Base-by-base conservation (phyloP, 2,888 invertebrate species). In the Leucophenga maculata region DNA sequence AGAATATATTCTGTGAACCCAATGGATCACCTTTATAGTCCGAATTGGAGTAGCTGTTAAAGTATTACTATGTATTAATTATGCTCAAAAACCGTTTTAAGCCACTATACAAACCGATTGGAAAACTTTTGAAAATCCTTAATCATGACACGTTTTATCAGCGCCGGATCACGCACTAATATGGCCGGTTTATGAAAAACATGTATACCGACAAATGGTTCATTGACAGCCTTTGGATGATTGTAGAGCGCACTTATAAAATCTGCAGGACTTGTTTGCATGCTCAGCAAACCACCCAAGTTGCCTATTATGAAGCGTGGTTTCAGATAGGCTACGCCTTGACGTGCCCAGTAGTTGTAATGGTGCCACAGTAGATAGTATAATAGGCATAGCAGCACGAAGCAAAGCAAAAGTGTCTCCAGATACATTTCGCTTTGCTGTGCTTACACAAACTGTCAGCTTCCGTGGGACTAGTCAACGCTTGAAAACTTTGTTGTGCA, bases 101-200 rank as follows among this genome's bases (percentile, higher is more conserved):
- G 9, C 44, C 3, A 3, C 8, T 54, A 50, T 71, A 26, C 26
- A 26, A 72, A 82, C 82, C 89, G 85, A 70, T 90, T 86, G 9
- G 80, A 72, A 71, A 90, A 90, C 18, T 84, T 85, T 13, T 84
- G 81, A 67, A 90, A 90, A 71, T 91, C 91, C 69, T 88, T 89
- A 11, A 90, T 82, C 62, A 90, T 74, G 3, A 90, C 73, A 1
- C 85, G 78, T 71, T 90, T 90, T 0, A 90, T 78, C 14, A 90
- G 69, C 1, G 87, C 89, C 0, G 89, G 89, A 77, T 90, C 90
- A 0, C 89, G 86, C 0, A 89, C 50, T 3, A 90, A 70, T 14
- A 90, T 64, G 0, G 86, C 86, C 0, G 90, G 90, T 16, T 87
- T 88, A 72, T 90, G 86, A 67, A 90, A 89, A 1, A 90, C 85